Percentiles rank a stretch among this genome's conserved stretches.
Evolutionary conservation across 2,888 invertebrate species (phyloP).

Genomic region (Pristionchus maxplancki): DNA sequence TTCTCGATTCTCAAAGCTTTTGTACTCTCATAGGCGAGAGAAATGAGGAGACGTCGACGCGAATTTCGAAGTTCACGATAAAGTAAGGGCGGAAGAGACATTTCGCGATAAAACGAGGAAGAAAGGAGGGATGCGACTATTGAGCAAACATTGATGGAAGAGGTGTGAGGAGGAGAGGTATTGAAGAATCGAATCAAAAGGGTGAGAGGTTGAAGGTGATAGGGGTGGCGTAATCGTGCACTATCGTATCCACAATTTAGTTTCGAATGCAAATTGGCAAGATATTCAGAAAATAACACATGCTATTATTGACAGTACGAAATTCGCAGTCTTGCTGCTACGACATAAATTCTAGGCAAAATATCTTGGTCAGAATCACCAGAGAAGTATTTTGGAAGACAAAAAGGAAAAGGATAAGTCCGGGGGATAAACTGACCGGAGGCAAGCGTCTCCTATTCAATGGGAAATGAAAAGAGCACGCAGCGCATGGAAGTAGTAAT

Average conservation of each 20-base stretch:
- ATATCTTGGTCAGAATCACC: too few relatives aligned
- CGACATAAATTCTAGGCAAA: too few relatives aligned
- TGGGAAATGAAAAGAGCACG: not conserved
- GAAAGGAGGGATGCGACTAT: slow-evolving; percentile 23
- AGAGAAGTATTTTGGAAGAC: too few relatives aligned
- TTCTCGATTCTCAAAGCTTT: too few relatives aligned
- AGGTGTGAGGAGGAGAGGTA: slow-evolving; percentile 38
- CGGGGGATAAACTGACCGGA: not conserved
- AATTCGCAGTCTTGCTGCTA: too few relatives aligned
- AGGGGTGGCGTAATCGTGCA: not conserved
- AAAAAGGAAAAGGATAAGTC: not conserved
- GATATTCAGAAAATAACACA: too few relatives aligned
- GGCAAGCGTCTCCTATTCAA: not conserved
- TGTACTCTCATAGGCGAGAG: too few relatives aligned
- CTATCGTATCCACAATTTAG: too few relatives aligned
- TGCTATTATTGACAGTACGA: too few relatives aligned
- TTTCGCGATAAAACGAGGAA: not conserved
- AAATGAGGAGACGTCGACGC: too few relatives aligned
- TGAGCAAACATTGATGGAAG: slow-evolving; percentile 22
- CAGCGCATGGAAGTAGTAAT: slow-evolving; percentile 4
- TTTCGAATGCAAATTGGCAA: too few relatives aligned
- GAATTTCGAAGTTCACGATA: too few relatives aligned
- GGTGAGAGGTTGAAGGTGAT: not conserved
- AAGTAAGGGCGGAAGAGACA: not conserved
- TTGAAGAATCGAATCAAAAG: not conserved